Conservation (phyloP, 2,888 invertebrate genomes). For the Calameuta pallipes region DNA sequence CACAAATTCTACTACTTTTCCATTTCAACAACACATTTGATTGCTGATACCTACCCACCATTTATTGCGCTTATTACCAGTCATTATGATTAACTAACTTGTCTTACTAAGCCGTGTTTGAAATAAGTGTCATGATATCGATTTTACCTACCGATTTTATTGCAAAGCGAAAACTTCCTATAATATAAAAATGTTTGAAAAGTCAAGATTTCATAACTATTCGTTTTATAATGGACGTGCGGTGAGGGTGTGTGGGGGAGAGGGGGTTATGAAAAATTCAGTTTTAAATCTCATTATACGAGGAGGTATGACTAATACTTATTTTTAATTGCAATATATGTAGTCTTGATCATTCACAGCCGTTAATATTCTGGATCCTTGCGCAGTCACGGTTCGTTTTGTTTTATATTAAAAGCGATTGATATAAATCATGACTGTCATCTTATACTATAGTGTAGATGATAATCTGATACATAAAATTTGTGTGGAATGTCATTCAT, state of each 20-base stretch:
- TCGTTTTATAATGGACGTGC: not conserved
- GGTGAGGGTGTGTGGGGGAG: not conserved
- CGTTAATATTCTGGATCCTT: not conserved
- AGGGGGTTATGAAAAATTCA: not conserved
- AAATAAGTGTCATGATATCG: too few relatives aligned
- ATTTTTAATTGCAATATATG: not conserved
- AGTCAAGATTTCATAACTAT: not conserved
- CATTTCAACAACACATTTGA: not conserved
- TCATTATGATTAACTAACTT: not conserved
- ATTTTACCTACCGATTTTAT: not conserved
- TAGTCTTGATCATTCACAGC: not conserved
- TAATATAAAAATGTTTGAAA: too few relatives aligned
- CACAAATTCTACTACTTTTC: not conserved
- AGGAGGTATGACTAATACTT: not conserved
- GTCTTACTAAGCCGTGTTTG: not conserved
- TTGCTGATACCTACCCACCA: not conserved
- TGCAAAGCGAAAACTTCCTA: not conserved
- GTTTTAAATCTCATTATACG: not conserved
- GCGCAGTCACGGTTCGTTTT: not conserved
- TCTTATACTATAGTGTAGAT: not conserved
- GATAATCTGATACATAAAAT: not conserved
- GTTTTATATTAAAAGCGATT: not conserved
- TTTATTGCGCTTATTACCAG: not conserved
- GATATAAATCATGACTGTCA: not conserved
- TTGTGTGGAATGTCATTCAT: not conserved